Percentiles rank a stretch among this genome's conserved stretches.
Conservation (phyloP, 2,888 invertebrate genomes). For the Allygus modestus region DNA sequence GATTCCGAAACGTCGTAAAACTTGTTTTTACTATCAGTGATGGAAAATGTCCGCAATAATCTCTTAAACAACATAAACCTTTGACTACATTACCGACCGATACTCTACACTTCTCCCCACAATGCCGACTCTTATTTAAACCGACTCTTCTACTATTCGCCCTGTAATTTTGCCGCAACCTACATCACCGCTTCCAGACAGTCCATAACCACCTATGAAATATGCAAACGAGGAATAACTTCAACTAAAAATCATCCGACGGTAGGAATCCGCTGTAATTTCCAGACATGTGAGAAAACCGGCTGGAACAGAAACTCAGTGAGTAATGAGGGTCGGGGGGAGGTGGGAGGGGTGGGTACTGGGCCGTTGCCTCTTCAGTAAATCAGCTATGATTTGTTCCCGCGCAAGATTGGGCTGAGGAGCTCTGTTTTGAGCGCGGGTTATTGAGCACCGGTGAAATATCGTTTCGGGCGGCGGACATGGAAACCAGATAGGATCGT, state of each 20-base stretch:
- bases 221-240: slow-evolving; percentile 24
- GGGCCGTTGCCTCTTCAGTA: not conserved
- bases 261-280: slow-evolving; percentile 24
- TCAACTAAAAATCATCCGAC: slow-evolving; percentile 5
- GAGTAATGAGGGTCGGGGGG: slow-evolving; percentile 28
- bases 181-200: not conserved
- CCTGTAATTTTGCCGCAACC: not conserved
- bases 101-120: too few species aligned
- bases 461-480: slow-evolving; percentile 58
- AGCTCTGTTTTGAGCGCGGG: slow-evolving; percentile 48
- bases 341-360: slow-evolving; percentile 7
- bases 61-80: too few species aligned
- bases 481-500: slow-evolving; percentile 61
- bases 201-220: not conserved
- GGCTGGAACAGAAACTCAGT: not conserved
- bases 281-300: slow-evolving; percentile 40
- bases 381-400: slow-evolving; percentile 55
- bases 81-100: too few species aligned
- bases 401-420: slow-evolving; percentile 50
- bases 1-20: too few species aligned
- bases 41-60: too few species aligned
- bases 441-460: slow-evolving; percentile 55
- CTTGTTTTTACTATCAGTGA: too few species aligned
- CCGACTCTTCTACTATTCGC: too few species aligned
- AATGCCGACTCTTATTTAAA: too few species aligned